Evolutionary conservation across 2,797 vertebrate species (phyloP), one percentile per base, ranked within the genome.

Genomic region (Craterocephalus amniculus): DNA sequence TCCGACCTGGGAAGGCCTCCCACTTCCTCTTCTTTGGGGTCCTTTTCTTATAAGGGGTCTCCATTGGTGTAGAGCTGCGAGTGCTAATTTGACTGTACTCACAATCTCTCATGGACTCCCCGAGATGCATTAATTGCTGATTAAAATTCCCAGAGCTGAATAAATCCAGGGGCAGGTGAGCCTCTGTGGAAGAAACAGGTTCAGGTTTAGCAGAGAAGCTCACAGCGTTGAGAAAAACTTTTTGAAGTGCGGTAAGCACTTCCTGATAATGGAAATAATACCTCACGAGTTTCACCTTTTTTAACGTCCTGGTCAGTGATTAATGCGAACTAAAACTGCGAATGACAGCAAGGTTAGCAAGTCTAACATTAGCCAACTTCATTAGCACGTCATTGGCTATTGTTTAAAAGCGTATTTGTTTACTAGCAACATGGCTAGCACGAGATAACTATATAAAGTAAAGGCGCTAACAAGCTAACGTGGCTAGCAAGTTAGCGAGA

Each of bases 21-120:
- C 97, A 99, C 94, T 97, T 99, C 93, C 93, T 96, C 88, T 93
- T 96, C 88, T 95, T 95, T 16, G 94, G 93, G 79, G 86, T 92
- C 93, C 93, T 97, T 86, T 96, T 97, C 93, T 96, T 96, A 90
- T 95, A 96, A 71, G 96, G 96, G 89, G 97, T 97, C 96, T 98
- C 97, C 97, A 99, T 99, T 78, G 96, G 97, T 72, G 96, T 97
- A 74, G 96, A 97, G 93, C 95, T 97, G 91, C 95, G 96, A 90
- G 97, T 98, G 94, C 96, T 97, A 88, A 98, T 97, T 88, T 97
- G 97, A 88, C 96, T 97, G 92, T 99, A 98, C 91, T 98, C 96
- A 92, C 96, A 97, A 94, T 98, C 97, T 96, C 95, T 95, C 96
- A 96, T 96, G 90, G 95, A 96, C 94, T 96, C 96, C 91, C 96